Conservation (phyloP, 2,888 invertebrate species). For the Tyria jacobaeae region DNA sequence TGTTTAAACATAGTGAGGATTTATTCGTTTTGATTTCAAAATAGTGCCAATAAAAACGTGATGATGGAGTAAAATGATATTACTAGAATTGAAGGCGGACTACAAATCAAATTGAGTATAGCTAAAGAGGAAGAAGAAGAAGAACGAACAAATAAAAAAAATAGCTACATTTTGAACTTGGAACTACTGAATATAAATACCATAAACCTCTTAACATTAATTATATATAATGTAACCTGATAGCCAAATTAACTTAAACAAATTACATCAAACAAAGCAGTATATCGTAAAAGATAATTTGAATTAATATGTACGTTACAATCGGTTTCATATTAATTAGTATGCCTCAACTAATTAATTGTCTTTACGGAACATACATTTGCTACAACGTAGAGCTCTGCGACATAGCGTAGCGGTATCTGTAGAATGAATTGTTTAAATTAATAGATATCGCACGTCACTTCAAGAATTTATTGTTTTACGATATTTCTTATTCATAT, state of each 20-base stretch:
- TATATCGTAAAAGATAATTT: constrained; percentile 7
- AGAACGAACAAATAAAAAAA: no score
- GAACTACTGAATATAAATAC: neutral
- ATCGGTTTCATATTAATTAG: constrained; percentile 8
- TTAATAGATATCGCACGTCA: neutral
- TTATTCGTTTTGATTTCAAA: no score
- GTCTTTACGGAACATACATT: constrained; percentile 5
- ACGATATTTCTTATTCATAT: neutral
- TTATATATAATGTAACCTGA: neutral
- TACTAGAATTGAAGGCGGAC: no score
- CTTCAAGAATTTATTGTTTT: neutral
- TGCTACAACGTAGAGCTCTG: constrained; percentile 8
- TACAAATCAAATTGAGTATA: no score
- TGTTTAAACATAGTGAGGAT: no score
- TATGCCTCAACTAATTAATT: constrained; percentile 9
- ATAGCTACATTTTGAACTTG: no score
- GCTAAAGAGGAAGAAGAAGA: no score
- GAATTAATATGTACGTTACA: constrained; percentile 2
- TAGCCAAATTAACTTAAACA: constrained; percentile 3
- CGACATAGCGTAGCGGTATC: constrained; percentile 4
- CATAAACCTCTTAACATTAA: neutral
- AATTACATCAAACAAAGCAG: constrained; percentile 6
- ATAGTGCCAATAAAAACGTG: no score
- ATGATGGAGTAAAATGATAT: no score
- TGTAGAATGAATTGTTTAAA: neutral